Conservation (phyloP, 2,113 vertebrate genomes). For the Addax nasomaculatus region DNA sequence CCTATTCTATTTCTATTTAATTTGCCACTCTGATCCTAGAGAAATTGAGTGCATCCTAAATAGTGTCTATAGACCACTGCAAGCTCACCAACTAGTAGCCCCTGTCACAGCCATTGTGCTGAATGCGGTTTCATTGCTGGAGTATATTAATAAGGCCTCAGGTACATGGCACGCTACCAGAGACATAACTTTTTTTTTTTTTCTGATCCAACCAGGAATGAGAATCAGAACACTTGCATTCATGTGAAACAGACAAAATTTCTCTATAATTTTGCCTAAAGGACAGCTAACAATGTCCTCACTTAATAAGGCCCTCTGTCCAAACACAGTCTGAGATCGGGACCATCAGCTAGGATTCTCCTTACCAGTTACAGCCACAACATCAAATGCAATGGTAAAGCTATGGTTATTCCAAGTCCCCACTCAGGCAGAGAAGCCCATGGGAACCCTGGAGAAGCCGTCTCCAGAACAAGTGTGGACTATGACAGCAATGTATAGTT, state of each 20-base stretch:
- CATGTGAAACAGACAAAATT: neutral
- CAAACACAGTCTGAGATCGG: neutral
- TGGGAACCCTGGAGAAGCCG: neutral
- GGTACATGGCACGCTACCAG: neutral
- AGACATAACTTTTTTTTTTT: neutral
- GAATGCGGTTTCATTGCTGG: neutral
- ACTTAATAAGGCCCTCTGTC: neutral
- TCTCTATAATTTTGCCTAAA: neutral
- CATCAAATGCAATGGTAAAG: neutral
- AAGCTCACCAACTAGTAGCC: neutral
- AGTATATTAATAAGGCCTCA: neutral
- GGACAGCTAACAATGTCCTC: neutral
- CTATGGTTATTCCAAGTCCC: neutral
- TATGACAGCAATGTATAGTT: neutral
- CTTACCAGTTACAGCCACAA: neutral
- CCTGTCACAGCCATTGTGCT: neutral
- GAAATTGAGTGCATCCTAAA: neutral
- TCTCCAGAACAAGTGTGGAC: neutral
- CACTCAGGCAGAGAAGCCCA: neutral
- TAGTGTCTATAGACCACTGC: neutral
- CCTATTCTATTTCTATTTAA: neutral
- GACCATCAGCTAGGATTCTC: neutral
- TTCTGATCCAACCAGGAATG: neutral
- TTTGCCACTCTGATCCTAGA: neutral
- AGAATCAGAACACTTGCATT: neutral